Evolutionary conservation across 2,797 vertebrate species (phyloP).

Genomic region (Clangula hyemalis): DNA sequence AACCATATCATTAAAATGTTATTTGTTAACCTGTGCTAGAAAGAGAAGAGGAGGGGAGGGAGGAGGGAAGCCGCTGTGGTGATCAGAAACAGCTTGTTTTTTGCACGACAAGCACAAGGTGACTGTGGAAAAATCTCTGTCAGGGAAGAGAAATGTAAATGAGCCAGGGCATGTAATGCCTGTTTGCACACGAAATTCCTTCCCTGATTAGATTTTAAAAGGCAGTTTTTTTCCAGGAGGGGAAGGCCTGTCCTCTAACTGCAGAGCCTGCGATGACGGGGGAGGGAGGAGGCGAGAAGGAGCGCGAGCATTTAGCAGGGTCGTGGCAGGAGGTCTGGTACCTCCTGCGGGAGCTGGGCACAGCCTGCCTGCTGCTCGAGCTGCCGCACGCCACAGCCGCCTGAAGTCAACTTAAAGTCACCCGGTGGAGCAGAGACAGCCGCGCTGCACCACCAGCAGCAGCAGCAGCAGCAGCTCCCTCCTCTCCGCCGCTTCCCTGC

Average conservation of each 20-base stretch:
- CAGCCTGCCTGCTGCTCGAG: conserved; percentile 55
- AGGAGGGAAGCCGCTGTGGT: not conserved
- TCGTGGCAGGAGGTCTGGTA: conserved; percentile 50
- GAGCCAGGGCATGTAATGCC: conserved; percentile 22
- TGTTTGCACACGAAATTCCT: conserved; percentile 62
- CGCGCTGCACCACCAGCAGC: not conserved
- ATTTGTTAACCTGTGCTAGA: conserved; percentile 63
- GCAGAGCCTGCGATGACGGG: conserved; percentile 10
- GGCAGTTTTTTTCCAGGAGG: conserved; percentile 43
- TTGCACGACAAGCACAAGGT: not conserved
- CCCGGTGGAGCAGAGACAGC: conserved; percentile 17
- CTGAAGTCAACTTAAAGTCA: conserved; percentile 75
- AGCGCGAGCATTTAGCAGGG: conserved; percentile 9
- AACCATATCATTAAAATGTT: conserved; percentile 71
- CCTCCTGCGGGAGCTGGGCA: conserved; percentile 63
- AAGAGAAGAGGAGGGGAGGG: not conserved
- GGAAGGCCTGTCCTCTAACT: conserved; percentile 10
- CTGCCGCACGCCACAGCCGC: conserved; percentile 50
- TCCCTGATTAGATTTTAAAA: conserved; percentile 60
- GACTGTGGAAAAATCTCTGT: conserved; percentile 21
- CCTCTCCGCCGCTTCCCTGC: conserved; percentile 6
- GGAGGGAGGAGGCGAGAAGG: conserved; percentile 3
- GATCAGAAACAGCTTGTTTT: conserved; percentile 14
- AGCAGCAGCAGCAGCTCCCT: not conserved
- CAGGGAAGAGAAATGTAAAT: conserved; percentile 44